phyloP scores from a whole-genome alignment of 2,888 invertebrate species.

The Tenthredo amoena region DNA sequence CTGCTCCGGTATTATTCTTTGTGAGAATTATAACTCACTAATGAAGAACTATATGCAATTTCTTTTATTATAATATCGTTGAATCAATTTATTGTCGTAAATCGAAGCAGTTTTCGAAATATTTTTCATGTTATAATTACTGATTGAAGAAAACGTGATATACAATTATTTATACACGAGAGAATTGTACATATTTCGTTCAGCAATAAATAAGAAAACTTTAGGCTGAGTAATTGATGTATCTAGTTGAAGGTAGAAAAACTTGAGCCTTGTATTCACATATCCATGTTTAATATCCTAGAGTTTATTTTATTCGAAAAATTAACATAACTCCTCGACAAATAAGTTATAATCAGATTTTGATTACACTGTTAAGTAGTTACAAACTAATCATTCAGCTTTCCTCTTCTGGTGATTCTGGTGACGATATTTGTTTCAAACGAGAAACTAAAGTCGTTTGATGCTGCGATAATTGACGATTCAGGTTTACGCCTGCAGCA shows the following conservation, averaged over 20 bases:
- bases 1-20: background rate
- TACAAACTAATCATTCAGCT: constrained; percentile 50
- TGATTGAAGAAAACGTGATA: background rate
- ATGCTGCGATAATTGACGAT: constrained; percentile 84
- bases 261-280: background rate
- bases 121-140: background rate
- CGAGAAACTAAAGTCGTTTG: constrained; percentile 85
- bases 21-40: background rate
- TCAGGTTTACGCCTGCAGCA: constrained; percentile 84
- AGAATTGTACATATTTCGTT: constrained; percentile 38
- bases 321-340: constrained; percentile 70
- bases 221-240: background rate
- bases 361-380: background rate
- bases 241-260: background rate
- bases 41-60: background rate
- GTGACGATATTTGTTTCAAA: constrained; percentile 79
- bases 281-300: constrained; percentile 3
- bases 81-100: background rate
- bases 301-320: constrained; percentile 58
- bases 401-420: constrained; percentile 53
- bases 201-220: background rate
- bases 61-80: background rate
- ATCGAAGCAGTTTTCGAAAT: background rate
- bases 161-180: constrained; percentile 15
- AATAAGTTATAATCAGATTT: constrained; percentile 67